Percentiles rank a stretch among this genome's conserved stretches.
phyloP scores from a whole-genome alignment of 2,797 vertebrate genomes.

The Chloroceryle amazona region DNA sequence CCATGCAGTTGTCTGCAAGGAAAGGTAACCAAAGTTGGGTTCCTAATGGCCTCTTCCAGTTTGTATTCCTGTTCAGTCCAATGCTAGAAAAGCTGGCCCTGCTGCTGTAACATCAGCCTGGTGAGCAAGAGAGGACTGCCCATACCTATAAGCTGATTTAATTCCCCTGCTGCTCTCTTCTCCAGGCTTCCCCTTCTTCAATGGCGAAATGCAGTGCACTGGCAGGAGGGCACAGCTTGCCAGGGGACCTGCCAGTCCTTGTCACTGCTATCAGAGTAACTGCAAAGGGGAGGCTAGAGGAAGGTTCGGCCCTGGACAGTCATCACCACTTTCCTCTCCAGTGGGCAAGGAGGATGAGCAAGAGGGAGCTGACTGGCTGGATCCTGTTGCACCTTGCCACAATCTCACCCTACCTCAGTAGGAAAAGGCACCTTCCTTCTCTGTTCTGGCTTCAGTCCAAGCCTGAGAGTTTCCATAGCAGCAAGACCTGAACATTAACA shows the following conservation, averaged over 20 bases:
- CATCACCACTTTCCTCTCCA: not conserved
- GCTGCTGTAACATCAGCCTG: not conserved
- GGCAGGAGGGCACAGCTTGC: not conserved
- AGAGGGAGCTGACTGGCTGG: not conserved
- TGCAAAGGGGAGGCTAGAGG: not conserved
- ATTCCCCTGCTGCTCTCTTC: not conserved
- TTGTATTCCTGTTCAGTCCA: not conserved
- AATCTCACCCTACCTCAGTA: not conserved
- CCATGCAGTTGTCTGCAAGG: not conserved
- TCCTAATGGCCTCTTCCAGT: not conserved
- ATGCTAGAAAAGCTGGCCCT: not conserved
- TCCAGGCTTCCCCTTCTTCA: not conserved
- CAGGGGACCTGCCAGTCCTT: not conserved
- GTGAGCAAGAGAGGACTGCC: not conserved
- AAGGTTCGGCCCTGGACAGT: not conserved
- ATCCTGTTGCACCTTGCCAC: not conserved
- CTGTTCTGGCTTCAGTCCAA: not conserved
- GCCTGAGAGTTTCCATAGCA: slow-evolving; percentile 10
- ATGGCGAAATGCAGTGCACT: not conserved
- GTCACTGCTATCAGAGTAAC: not conserved
- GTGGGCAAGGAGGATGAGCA: not conserved
- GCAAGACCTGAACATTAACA: not conserved
- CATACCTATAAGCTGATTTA: not conserved
- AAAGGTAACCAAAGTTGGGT: not conserved
- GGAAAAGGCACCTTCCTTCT: slow-evolving; percentile 23